Base-by-base conservation (phyloP, 1,140 invertebrate species). In the Drosophila cardini region DNA sequence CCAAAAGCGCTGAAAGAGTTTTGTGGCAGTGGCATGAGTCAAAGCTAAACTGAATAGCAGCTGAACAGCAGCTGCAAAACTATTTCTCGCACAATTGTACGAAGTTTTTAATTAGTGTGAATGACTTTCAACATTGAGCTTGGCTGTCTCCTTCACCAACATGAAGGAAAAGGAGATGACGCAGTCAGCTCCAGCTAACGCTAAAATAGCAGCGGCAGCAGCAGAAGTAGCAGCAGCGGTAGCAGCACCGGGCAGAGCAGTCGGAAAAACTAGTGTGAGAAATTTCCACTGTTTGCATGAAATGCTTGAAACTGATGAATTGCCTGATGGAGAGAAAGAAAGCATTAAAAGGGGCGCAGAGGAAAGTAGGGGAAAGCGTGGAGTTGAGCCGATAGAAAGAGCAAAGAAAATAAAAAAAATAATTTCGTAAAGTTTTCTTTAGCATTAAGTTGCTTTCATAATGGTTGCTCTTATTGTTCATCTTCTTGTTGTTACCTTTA, bases 71-170 rank as follows among this genome's bases (percentile, higher is more conserved):
- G 78, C 81, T 85, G 81, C 80, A 78, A 89, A 84, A 89, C 84
- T 89, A 90, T 89, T 89, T 90, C 80, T 89, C 74, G 76, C 74
- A 89, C 84, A 89, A 89, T 90, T 90, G 85, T 91, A 63, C 76
- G 80, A 91, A 91, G 90, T 91, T 91, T 91, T 91, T 91, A 91
- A 91, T 91, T 91, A 91, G 90, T 91, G 90, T 82, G 81, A 91
- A 91, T 91, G 90, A 82, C 83, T 89, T 91, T 91, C 78, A 84
- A 84, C 80, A 74, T 81, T 87, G 80, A 80, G 72, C 50, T 86
- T 3, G 65, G 63, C n/a, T 68, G 61, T 78, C 42, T 43, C 32
- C 73, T 53, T 53, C 64, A 53, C 60, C 52, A 38, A 71, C 71
- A 50, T 57, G 50, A 60, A 61, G 34, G 45, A 45, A 34, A 40